Conservation (phyloP, 2,797 vertebrate species). For the Scleropages formosus region DNA sequence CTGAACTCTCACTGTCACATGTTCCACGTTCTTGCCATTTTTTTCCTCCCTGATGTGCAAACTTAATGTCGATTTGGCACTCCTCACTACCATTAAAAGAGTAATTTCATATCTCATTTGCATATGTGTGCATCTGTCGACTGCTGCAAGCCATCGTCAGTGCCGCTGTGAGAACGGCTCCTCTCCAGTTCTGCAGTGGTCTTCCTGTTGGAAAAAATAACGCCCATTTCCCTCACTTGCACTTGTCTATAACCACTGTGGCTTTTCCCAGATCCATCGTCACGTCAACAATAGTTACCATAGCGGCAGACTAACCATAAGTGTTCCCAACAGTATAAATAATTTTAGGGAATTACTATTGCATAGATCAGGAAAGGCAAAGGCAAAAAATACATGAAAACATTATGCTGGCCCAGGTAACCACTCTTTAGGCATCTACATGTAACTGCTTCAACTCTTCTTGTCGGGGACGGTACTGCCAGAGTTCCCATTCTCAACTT, state of each 20-base stretch:
- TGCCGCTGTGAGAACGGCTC: not conserved
- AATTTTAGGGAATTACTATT: constrained; percentile 62
- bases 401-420: constrained; percentile 21
- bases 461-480: no score
- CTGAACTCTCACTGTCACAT: constrained; percentile 76
- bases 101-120: not conserved
- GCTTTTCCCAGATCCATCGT: constrained; percentile 4
- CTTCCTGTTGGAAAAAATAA: not conserved
- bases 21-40: constrained; percentile 71
- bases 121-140: not conserved
- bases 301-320: constrained; percentile 1
- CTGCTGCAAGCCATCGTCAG: not conserved
- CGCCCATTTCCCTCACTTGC: not conserved
- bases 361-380: constrained; percentile 64
- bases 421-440: not conserved
- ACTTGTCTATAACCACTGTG: not conserved
- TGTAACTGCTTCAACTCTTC: not conserved
- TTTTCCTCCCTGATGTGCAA: constrained; percentile 30
- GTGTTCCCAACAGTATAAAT: constrained; percentile 62
- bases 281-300: constrained; percentile 2
- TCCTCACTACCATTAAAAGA: not conserved
- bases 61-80: constrained; percentile 49
- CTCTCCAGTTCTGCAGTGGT: not conserved
- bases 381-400: constrained; percentile 47
- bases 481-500: no score